Evolutionary conservation across 2,113 vertebrate species (phyloP).

Genomic region (Emydura subglobosa): DNA sequence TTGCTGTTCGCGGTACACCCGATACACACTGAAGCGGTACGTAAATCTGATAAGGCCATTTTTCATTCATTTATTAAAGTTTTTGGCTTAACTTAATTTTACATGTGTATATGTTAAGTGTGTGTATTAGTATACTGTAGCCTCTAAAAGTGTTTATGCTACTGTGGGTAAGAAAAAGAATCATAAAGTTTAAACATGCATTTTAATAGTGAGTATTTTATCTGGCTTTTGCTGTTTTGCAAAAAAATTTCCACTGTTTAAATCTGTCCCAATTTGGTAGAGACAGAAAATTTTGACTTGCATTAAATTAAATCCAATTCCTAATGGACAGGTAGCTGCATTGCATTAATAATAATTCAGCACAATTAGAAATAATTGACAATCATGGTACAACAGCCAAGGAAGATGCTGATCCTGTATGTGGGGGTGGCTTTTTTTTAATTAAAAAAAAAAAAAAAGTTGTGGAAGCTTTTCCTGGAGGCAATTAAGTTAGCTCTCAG

Average conservation of each 20-base stretch:
- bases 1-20: slow-evolving; percentile 96
- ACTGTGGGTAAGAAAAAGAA: not conserved
- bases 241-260: not conserved
- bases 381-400: not conserved
- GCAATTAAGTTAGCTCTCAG: not conserved
- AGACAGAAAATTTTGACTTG: not conserved
- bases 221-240: not conserved
- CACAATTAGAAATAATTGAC: not conserved
- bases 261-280: not conserved
- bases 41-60: slow-evolving; percentile 67
- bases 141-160: not conserved
- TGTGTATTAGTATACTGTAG: not conserved
- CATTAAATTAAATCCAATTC: not conserved
- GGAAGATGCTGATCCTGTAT: not conserved
- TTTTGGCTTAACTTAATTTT: not conserved
- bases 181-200: not conserved
- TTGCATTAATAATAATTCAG: not conserved
- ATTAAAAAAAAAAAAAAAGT: too few species aligned
- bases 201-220: not conserved
- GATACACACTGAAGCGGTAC: slow-evolving; percentile 96
- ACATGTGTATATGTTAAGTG: accelerated
- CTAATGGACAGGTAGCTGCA: not conserved
- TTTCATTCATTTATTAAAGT: not conserved
- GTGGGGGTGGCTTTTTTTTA: too few species aligned
- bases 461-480: not conserved